A percentile compares a stretch with the other conserved stretches of the same genome.
These are phyloP conservation scores for Chrysina gloriosa DNA, from an alignment of 2,888 invertebrate species.

Conservation along the genomic window DNA sequence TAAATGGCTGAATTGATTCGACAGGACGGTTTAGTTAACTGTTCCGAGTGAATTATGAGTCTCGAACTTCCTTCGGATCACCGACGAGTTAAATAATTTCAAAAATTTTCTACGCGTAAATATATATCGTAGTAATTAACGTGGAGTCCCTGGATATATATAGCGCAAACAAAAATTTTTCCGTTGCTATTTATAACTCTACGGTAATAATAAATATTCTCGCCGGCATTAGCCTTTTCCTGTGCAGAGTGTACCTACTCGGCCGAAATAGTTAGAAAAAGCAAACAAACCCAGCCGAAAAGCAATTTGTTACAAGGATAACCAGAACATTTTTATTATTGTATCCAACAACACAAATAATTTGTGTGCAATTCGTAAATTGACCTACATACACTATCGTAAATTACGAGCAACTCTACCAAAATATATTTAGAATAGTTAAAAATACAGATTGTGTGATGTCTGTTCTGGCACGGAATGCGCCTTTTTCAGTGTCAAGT, in stretches of 20 bases:
- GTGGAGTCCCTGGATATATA: too few relatives aligned
- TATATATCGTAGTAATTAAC: too few relatives aligned
- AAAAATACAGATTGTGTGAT: conserved; percentile 10
- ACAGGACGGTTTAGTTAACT: too few relatives aligned
- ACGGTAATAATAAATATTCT: not conserved
- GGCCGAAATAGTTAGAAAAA: not conserved
- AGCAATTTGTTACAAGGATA: not conserved
- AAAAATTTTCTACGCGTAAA: too few relatives aligned
- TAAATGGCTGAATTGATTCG: too few relatives aligned
- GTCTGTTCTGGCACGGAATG: conserved; percentile 2
- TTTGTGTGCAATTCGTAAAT: conserved; percentile 10
- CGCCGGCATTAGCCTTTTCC: not conserved
- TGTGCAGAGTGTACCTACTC: not conserved
- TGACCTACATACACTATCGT: conserved; percentile 20
- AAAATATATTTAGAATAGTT: conserved; percentile 3
- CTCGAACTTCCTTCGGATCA: too few relatives aligned
- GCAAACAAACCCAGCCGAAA: conserved; percentile 5
- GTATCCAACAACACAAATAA: conserved; percentile 10
- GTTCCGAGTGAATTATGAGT: too few relatives aligned
- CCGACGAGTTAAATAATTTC: too few relatives aligned
- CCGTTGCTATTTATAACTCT: not conserved
- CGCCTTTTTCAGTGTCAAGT: conserved; percentile 10
- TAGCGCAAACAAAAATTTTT: too few relatives aligned
- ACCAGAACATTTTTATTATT: not conserved
- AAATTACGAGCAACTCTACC: not conserved